phyloP scores from a whole-genome alignment of 2,113 vertebrate species.

The Lophura nycthemera region DNA sequence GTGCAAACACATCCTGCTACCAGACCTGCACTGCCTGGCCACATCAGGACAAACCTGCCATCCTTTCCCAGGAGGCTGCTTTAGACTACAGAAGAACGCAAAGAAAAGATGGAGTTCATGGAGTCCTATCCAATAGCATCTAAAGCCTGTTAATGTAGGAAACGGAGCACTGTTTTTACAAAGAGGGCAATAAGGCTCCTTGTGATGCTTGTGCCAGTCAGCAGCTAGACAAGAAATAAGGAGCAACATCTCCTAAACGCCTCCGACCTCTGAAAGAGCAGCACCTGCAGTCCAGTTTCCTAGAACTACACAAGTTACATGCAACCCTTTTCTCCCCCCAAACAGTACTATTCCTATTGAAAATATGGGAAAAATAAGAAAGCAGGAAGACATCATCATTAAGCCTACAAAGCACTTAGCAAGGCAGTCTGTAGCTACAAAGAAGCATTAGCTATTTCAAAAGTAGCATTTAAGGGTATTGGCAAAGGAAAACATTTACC shows the following conservation, averaged over 20 bases:
- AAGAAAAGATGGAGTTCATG: neutral
- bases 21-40: neutral
- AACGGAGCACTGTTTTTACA: neutral
- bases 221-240: neutral
- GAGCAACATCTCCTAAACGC: neutral
- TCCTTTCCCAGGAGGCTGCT: neutral
- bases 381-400: neutral
- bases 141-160: neutral
- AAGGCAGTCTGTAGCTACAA: neutral
- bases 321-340: neutral
- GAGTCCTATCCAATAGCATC: too few species aligned
- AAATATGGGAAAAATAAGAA: accelerated
- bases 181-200: neutral
- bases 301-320: neutral
- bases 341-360: neutral
- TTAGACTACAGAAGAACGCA: neutral
- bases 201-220: neutral
- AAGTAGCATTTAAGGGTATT: neutral
- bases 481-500: slow-evolving; percentile 77
- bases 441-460: neutral
- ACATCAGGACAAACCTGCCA: neutral
- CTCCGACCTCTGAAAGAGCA: neutral
- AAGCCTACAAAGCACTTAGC: neutral
- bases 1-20: accelerated
- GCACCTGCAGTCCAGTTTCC: neutral